A percentile compares a stretch with the other conserved stretches of the same genome.
These are phyloP conservation scores for Rostratula benghalensis DNA, from an alignment of 2,113 vertebrate genomes.

Conservation along the genomic window DNA sequence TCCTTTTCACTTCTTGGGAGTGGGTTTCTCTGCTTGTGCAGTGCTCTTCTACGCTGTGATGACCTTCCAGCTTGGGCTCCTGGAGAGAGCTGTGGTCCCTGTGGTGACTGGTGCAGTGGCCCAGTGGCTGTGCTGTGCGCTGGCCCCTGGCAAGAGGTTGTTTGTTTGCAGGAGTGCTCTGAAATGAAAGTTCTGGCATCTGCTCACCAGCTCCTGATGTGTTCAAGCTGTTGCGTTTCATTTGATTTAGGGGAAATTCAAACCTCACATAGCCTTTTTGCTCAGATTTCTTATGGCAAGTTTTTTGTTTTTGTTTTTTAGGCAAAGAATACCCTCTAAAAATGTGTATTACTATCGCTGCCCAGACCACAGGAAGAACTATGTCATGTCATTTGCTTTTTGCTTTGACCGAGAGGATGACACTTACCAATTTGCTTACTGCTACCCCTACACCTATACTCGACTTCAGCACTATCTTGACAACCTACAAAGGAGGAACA, in stretches of 20 bases:
- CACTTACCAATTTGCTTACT: conserved; percentile 95
- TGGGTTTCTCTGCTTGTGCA: not conserved
- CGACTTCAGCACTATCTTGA: conserved; percentile 95
- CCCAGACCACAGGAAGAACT: conserved; percentile 94
- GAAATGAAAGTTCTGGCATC: not conserved
- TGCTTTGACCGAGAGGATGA: conserved; percentile 97
- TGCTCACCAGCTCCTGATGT: not conserved
- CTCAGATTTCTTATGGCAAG: not conserved
- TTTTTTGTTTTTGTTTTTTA: conserved; percentile 66
- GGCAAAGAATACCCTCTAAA: conserved; percentile 95
- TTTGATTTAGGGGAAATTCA: not conserved
- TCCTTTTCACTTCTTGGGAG: not conserved
- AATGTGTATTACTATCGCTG: conserved; percentile 98
- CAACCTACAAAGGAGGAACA: conserved; percentile 87
- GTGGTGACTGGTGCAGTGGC: no score
- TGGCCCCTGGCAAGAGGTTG: rapidly evolving
- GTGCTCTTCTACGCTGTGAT: not conserved
- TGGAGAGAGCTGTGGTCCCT: not conserved
- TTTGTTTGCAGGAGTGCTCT: not conserved
- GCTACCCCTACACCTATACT: conserved; percentile 97
- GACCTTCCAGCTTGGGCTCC: not conserved
- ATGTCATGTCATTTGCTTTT: conserved; percentile 98
- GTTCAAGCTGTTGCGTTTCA: not conserved
- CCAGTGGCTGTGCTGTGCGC: rapidly evolving
- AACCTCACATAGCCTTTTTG: not conserved